Evolutionary conservation across 37 sponge, comb jelly and placozoan genomes (phyloP).

Genomic region (Bolinopsis microptera): DNA sequence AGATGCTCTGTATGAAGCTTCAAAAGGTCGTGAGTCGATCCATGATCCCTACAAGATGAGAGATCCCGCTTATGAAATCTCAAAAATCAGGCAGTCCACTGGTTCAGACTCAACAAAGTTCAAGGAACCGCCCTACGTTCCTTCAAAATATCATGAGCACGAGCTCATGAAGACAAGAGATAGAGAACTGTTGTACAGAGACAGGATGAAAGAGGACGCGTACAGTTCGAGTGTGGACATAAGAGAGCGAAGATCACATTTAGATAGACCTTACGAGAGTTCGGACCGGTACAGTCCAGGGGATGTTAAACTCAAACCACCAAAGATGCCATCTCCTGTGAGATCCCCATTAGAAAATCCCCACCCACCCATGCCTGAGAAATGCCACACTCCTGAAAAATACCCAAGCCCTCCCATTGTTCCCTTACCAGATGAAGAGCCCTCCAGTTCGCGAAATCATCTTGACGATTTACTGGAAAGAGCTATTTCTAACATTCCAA

Average conservation of each 20-base stretch:
- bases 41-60: constrained; percentile 4
- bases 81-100: not conserved
- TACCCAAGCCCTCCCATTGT: not conserved
- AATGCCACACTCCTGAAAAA: not conserved
- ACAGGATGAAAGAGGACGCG: not conserved
- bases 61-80: constrained; percentile 13
- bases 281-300: not conserved
- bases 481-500: not conserved
- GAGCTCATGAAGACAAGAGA: not conserved
- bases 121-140: not conserved
- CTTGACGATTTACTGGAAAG: not conserved
- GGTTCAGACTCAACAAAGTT: not conserved
- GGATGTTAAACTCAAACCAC: not conserved
- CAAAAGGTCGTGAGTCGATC: not conserved
- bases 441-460: not conserved
- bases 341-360: not conserved
- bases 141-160: constrained; percentile 13
- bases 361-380: not conserved
- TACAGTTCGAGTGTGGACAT: not conserved
- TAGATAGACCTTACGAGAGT: not conserved
- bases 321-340: not conserved
- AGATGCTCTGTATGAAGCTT: not conserved
- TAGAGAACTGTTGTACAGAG: not conserved
- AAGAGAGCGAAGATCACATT: not conserved
- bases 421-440: not conserved